These are phyloP conservation scores for Anabas testudineus DNA, from an alignment of 2,797 vertebrate species.

Conservation along the genomic window DNA sequence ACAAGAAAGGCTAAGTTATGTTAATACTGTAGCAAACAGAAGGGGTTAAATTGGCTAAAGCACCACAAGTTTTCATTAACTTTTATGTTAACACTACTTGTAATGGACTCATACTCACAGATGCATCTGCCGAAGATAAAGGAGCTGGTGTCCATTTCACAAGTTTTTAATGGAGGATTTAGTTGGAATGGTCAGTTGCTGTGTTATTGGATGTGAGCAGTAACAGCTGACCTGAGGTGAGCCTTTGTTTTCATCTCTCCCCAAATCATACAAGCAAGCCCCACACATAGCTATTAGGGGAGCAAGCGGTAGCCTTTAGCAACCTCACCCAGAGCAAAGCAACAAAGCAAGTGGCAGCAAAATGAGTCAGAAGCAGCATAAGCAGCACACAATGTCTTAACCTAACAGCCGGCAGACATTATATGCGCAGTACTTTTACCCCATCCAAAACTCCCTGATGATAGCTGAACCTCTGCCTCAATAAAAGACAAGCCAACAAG, in stretches of 20 bases:
- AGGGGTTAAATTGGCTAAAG: slow-evolving; percentile 12
- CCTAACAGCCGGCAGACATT: slow-evolving; percentile 12
- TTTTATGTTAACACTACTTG: slow-evolving; percentile 52
- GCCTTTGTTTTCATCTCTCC: slow-evolving; percentile 83
- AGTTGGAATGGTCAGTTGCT: slow-evolving; percentile 71
- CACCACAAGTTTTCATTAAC: slow-evolving; percentile 23
- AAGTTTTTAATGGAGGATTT: slow-evolving; percentile 76
- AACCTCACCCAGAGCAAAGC: slow-evolving; percentile 64
- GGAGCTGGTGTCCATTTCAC: slow-evolving; percentile 82
- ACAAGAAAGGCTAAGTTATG: slow-evolving; percentile 40
- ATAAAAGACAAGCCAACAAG: slow-evolving; percentile 44
- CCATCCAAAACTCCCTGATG: slow-evolving; percentile 33
- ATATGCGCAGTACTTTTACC: slow-evolving; percentile 33
- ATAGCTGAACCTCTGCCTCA: slow-evolving; percentile 28
- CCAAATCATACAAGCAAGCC: slow-evolving; percentile 88
- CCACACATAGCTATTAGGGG: slow-evolving; percentile 54
- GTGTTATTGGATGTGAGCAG: slow-evolving; percentile 86
- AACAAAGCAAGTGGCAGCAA: slow-evolving; percentile 34
- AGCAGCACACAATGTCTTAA: slow-evolving; percentile 15
- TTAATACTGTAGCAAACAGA: slow-evolving; percentile 53
- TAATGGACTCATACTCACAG: slow-evolving; percentile 90
- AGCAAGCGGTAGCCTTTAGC: slow-evolving; percentile 34
- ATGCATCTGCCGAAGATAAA: slow-evolving; percentile 74
- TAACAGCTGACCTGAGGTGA: slow-evolving; percentile 97
- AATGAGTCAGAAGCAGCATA: slow-evolving; percentile 31